Conservation (phyloP, 2,113 vertebrate species). For the Sorex fumeus region DNA sequence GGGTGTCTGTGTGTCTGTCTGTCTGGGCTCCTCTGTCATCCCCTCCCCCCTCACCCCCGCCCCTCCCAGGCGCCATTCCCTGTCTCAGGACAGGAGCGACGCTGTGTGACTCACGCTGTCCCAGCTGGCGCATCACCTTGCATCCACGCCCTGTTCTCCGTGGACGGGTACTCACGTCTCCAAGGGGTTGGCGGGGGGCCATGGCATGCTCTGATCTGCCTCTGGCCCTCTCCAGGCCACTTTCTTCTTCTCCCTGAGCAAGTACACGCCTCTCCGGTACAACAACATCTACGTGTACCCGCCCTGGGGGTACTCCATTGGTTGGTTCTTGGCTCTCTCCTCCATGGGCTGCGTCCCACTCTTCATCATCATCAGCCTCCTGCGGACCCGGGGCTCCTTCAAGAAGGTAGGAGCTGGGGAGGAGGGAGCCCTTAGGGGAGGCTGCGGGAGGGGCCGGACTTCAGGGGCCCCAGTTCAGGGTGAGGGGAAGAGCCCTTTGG, state of each 20-base stretch:
- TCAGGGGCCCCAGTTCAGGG: not conserved
- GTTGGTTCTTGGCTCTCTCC: slow-evolving; percentile 94
- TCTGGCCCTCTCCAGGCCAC: slow-evolving; percentile 87
- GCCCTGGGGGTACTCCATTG: slow-evolving; percentile 92
- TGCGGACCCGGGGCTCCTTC: slow-evolving; percentile 92
- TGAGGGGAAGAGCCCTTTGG: not conserved
- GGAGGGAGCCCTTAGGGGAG: not conserved
- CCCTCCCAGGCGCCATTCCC: too few relatives aligned
- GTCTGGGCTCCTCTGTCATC: not conserved
- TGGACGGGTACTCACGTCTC: not conserved
- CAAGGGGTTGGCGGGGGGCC: too few relatives aligned
- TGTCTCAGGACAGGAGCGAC: too few relatives aligned
- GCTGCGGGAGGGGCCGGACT: too few relatives aligned
- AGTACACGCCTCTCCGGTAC: slow-evolving; percentile 94
- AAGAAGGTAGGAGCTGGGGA: slow-evolving; percentile 89
- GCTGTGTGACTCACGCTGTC: too few relatives aligned
- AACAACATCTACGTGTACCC: slow-evolving; percentile 95
- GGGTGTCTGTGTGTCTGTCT: not conserved
- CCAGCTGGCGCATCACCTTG: too few relatives aligned
- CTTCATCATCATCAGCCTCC: slow-evolving; percentile 89
- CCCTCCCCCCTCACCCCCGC: not conserved
- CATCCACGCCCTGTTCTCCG: not conserved
- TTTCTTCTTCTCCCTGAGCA: slow-evolving; percentile 95
- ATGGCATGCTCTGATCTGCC: too few relatives aligned
- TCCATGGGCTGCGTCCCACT: slow-evolving; percentile 95